Percentiles rank a stretch among this genome's conserved stretches.
phyloP scores from a whole-genome alignment of 2,888 invertebrate species.

The Zaprionus lineosus region DNA sequence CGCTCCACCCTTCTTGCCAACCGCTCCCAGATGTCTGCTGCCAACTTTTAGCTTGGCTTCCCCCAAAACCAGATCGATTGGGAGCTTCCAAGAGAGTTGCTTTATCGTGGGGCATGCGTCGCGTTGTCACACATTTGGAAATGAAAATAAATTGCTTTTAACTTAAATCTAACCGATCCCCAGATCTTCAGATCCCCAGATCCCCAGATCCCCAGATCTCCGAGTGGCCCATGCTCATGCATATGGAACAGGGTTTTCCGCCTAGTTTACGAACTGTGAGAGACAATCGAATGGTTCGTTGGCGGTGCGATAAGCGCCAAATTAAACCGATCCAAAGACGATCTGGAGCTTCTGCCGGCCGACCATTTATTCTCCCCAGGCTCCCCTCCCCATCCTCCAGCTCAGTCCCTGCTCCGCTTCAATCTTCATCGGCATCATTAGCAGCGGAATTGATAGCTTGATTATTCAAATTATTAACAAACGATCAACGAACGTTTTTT shows the following conservation, averaged over 20 bases:
- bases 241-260: slow-evolving; percentile 66
- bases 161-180: slow-evolving; percentile 29
- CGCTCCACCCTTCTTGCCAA: too few relatives aligned
- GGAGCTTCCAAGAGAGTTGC: slow-evolving; percentile 25
- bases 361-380: too few relatives aligned
- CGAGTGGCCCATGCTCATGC: too few relatives aligned
- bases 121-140: slow-evolving; percentile 75
- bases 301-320: slow-evolving; percentile 64
- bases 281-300: slow-evolving; percentile 51
- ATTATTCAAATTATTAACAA: slow-evolving; percentile 81
- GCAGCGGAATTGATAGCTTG: slow-evolving; percentile 82
- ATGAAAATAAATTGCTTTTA: slow-evolving; percentile 69
- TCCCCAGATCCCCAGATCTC: slow-evolving; percentile 5
- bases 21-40: too few relatives aligned
- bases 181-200: slow-evolving; percentile 10
- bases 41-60: too few relatives aligned
- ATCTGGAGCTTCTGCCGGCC: too few relatives aligned
- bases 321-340: slow-evolving; percentile 53
- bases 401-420: slow-evolving; percentile 17
- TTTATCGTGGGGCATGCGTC: slow-evolving; percentile 68
- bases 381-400: neutral
- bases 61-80: neutral
- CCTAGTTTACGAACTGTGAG: slow-evolving; percentile 76
- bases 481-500: slow-evolving; percentile 45
- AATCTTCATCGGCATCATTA: slow-evolving; percentile 80